These are phyloP conservation scores for Diprion similis DNA, from an alignment of 1,140 invertebrate genomes.

Conservation along the genomic window DNA sequence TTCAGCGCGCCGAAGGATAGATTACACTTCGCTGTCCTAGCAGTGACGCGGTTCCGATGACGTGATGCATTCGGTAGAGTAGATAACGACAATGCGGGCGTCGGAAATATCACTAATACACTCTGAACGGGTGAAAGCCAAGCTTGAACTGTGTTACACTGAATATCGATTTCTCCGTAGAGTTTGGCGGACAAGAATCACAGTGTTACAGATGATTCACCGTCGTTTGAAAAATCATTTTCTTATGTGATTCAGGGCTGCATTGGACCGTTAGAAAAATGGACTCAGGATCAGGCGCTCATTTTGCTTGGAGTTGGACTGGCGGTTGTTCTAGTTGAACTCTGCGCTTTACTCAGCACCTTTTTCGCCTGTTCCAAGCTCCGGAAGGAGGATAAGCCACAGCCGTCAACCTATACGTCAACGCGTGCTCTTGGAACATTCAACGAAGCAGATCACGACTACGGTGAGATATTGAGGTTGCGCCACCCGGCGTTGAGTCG, in stretches of 20 bases:
- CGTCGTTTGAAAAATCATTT: too few relatives aligned
- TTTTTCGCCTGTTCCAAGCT: conserved; percentile 72
- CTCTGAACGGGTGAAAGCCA: too few relatives aligned
- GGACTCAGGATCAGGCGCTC: conserved; percentile 79
- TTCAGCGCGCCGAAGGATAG: too few relatives aligned
- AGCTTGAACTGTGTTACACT: too few relatives aligned
- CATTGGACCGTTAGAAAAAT: conserved; percentile 72
- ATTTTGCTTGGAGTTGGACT: conserved; percentile 73
- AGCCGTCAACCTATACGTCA: conserved; percentile 52
- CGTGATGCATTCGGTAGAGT: conserved; percentile 8
- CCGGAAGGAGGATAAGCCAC: conserved; percentile 38
- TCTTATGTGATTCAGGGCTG: conserved; percentile 68
- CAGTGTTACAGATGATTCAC: too few relatives aligned
- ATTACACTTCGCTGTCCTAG: too few relatives aligned
- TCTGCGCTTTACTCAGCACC: conserved; percentile 72
- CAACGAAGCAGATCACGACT: conserved; percentile 52
- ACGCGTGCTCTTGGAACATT: conserved; percentile 55
- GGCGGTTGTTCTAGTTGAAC: conserved; percentile 71
- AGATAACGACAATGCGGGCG: conserved; percentile 8
- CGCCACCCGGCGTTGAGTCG: not conserved
- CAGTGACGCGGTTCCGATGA: not conserved
- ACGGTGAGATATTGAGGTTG: conserved; percentile 36
- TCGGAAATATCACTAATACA: conserved; percentile 11
- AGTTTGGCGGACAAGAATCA: too few relatives aligned
- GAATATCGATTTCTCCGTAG: too few relatives aligned